phyloP scores from a whole-genome alignment of 2,888 invertebrate genomes.

The Lasioglossum vierecki region DNA sequence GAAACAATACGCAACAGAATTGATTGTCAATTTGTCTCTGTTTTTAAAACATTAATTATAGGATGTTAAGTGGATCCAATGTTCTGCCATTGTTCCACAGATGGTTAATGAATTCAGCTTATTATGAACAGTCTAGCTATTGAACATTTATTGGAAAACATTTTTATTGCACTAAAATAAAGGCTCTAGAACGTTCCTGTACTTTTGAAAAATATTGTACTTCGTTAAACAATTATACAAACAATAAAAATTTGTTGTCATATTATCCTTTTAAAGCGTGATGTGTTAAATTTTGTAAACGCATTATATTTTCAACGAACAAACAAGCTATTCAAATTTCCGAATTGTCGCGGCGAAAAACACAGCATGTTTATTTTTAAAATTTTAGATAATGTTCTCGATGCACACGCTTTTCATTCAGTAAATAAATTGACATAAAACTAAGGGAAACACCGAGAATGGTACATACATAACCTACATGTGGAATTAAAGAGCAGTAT shows the following conservation, averaged over 20 bases:
- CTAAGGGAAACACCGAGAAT: background rate
- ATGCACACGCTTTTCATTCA: background rate
- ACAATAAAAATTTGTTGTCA: no score
- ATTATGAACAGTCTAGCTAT: background rate
- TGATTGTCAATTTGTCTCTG: background rate
- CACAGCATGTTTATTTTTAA: background rate
- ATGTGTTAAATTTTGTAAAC: no score
- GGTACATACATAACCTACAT: background rate
- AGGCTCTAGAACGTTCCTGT: background rate
- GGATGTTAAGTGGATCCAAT: background rate
- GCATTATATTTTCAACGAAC: background rate
- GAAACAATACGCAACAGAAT: background rate
- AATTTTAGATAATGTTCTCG: background rate
- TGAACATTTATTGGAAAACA: background rate
- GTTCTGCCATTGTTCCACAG: background rate
- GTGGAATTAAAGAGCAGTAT: background rate
- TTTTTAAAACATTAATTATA: background rate
- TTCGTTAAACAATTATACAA: no score
- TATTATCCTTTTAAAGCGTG: no score
- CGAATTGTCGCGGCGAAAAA: background rate
- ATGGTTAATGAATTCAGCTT: background rate
- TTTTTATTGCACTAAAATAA: background rate
- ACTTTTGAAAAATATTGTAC: background rate
- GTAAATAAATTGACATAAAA: background rate
- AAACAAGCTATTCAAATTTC: background rate